These are phyloP conservation scores for Platyrinchus mystaceus DNA, from an alignment of 2,797 vertebrate species.

Conservation along the genomic window DNA sequence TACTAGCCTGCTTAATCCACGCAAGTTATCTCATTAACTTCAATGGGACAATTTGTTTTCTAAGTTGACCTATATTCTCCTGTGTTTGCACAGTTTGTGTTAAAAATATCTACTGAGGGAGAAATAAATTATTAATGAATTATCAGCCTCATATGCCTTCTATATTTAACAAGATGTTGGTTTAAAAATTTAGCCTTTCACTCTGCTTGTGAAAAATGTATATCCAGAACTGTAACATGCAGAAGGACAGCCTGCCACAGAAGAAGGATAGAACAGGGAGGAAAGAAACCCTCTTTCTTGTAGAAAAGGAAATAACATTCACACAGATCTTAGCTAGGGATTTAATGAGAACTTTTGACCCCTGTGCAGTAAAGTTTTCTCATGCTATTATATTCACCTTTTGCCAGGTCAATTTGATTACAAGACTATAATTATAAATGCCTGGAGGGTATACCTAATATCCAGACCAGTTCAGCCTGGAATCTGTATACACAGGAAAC, in stretches of 20 bases:
- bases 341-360: neutral
- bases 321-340: neutral
- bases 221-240: neutral
- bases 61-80: neutral
- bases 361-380: neutral
- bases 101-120: neutral
- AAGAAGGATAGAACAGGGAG: neutral
- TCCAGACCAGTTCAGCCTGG: neutral
- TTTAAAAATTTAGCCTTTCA: neutral
- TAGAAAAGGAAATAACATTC: neutral
- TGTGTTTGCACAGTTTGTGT: neutral
- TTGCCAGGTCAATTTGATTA: neutral
- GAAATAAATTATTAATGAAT: neutral
- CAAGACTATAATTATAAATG: neutral
- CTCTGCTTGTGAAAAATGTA: neutral
- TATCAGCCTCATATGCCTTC: neutral
- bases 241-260: neutral
- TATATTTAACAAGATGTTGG: neutral
- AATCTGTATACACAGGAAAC: neutral
- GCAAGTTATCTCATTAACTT: neutral
- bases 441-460: neutral
- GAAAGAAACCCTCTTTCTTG: neutral
- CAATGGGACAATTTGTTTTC: neutral
- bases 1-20: neutral
- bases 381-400: neutral